Percentiles rank a stretch among this genome's conserved stretches.
Evolutionary conservation across 2,113 vertebrate genomes (phyloP).

Genomic region (Nothocercus nigrocapillus): DNA sequence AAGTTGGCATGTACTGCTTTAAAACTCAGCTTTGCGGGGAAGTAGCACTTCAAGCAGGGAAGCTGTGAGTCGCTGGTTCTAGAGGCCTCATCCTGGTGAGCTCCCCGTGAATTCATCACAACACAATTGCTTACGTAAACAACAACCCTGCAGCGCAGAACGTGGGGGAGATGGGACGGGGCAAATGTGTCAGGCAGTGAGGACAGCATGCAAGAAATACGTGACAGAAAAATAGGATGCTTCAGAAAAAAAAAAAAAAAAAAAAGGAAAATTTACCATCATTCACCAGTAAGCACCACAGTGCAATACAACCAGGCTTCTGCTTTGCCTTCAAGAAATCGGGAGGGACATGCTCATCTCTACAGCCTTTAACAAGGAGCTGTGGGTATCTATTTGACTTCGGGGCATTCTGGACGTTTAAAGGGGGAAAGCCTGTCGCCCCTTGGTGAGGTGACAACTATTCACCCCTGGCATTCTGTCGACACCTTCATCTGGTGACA

Average conservation of each 20-base stretch:
- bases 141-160: background rate
- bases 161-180: background rate
- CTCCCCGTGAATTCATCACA: background rate
- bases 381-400: background rate
- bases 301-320: background rate
- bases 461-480: background rate
- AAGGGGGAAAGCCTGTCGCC: background rate
- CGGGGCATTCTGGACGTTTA: background rate
- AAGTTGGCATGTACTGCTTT: background rate
- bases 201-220: background rate
- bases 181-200: fast-evolving
- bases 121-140: background rate
- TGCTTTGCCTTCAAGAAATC: background rate
- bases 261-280: background rate
- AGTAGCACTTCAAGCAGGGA: background rate
- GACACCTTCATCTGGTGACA: background rate
- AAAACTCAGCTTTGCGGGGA: background rate
- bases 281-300: background rate
- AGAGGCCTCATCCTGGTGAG: background rate
- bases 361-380: too few relatives aligned
- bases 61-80: background rate
- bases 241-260: background rate
- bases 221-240: background rate
- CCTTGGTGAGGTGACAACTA: background rate
- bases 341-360: background rate